phyloP scores from a whole-genome alignment of 2,888 invertebrate genomes.

The Sclerodermus sp. region DNA sequence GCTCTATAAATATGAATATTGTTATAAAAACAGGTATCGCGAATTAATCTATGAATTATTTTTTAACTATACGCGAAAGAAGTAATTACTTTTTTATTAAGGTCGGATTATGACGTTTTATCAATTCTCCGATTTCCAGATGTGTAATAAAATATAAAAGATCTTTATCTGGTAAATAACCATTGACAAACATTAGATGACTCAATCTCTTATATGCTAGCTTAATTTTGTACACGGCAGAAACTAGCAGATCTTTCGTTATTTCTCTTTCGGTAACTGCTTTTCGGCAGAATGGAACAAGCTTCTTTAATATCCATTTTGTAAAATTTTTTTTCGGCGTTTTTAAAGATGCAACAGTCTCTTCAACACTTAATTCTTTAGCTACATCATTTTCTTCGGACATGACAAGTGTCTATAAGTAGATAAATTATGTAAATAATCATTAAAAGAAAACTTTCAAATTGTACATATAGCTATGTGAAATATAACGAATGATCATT shows the following conservation, averaged over 20 bases:
- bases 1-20: constrained; percentile 66
- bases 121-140: constrained; percentile 65
- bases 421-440: too few relatives aligned
- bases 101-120: constrained; percentile 47
- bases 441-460: too few relatives aligned
- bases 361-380: constrained; percentile 47
- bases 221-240: constrained; percentile 64
- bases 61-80: too few relatives aligned
- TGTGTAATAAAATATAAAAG: constrained; percentile 71
- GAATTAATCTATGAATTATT: too few relatives aligned
- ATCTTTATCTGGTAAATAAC: constrained; percentile 66
- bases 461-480: too few relatives aligned
- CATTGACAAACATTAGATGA: constrained; percentile 63
- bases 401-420: constrained; percentile 18
- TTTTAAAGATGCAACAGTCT: constrained; percentile 60
- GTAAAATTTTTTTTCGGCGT: constrained; percentile 60
- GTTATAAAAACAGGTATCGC: too few relatives aligned
- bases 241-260: constrained; percentile 66
- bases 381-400: not conserved
- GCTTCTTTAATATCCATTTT: constrained; percentile 63
- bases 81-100: constrained; percentile 41
- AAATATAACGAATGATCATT: not conserved
- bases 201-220: constrained; percentile 64
- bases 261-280: constrained; percentile 68
- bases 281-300: constrained; percentile 65